A percentile compares a stretch with the other conserved stretches of the same genome.
These are phyloP conservation scores for Pogonognathellus flavescens DNA, from an alignment of 1,140 invertebrate species.

Conservation along the genomic window DNA sequence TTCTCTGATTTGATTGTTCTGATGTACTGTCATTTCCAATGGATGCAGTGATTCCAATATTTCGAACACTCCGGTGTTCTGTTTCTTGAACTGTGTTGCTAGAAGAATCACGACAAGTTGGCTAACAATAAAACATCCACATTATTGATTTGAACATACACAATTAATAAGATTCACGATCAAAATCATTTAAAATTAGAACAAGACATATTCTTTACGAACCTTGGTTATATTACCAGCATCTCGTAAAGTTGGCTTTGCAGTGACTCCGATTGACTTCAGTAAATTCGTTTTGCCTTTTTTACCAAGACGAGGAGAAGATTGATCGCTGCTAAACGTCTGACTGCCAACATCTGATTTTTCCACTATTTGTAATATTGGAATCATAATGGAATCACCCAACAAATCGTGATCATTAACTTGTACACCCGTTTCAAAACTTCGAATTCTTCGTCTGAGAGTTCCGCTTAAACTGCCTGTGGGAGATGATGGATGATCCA, in stretches of 20 bases:
- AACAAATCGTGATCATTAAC: conserved; percentile 63
- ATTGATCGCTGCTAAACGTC: conserved; percentile 58
- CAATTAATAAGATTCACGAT: not conserved
- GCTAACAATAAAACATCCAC: not conserved
- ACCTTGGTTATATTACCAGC: conserved; percentile 70
- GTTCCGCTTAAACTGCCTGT: conserved; percentile 61
- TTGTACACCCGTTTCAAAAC: conserved; percentile 66
- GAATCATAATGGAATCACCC: conserved; percentile 17
- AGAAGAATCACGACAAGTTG: conserved; percentile 23
- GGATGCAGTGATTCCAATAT: conserved; percentile 68
- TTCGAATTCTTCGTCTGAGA: conserved; percentile 56
- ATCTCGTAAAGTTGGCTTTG: conserved; percentile 70
- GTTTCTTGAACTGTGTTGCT: conserved; percentile 11
- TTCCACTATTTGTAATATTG: conserved; percentile 67
- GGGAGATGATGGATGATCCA: conserved; percentile 62
- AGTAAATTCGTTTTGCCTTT: not conserved
- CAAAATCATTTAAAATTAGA: not conserved
- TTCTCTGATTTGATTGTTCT: conserved; percentile 64
- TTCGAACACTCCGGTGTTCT: not conserved
- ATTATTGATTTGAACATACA: not conserved
- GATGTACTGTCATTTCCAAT: not conserved
- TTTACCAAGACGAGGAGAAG: not conserved
- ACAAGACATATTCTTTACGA: not conserved
- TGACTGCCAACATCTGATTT: conserved; percentile 70
- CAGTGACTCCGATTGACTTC: conserved; percentile 69